phyloP scores from a whole-genome alignment of 1,140 invertebrate species.

The Zaprionus africanus region DNA sequence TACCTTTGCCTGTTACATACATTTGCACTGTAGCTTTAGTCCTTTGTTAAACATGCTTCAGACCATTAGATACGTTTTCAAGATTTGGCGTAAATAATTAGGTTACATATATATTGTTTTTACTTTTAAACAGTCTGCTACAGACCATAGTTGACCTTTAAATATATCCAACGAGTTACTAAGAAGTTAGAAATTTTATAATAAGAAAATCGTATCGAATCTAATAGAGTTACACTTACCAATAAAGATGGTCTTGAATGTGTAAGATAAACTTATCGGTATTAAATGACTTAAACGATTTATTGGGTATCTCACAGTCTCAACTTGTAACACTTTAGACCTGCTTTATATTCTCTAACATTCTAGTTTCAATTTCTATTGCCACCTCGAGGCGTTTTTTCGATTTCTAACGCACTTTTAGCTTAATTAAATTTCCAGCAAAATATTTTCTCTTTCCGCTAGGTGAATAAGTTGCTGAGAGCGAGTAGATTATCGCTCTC shows the following conservation, averaged over 20 bases:
- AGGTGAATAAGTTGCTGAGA: constrained; percentile 26
- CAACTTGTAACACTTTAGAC: background rate
- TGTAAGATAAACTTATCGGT: no score
- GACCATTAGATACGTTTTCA: no score
- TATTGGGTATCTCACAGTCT: background rate
- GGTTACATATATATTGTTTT: no score
- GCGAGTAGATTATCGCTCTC: constrained; percentile 13
- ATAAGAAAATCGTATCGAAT: background rate
- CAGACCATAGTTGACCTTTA: no score
- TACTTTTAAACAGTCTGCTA: no score
- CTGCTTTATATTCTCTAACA: background rate
- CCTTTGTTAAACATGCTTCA: no score
- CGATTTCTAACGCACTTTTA: background rate
- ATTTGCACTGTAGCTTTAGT: no score
- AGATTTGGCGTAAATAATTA: no score
- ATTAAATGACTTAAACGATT: background rate
- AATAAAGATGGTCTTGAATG: no score
- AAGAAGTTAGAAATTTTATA: no score
- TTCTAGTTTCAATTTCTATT: constrained; percentile 10
- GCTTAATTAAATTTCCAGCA: constrained; percentile 39
- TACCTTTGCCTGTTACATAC: no score
- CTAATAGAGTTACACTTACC: background rate
- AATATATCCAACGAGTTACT: no score
- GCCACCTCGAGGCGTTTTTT: background rate
- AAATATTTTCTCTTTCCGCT: constrained; percentile 22